phyloP scores from a whole-genome alignment of 2,888 invertebrate species.

The Nycteola revayana region DNA sequence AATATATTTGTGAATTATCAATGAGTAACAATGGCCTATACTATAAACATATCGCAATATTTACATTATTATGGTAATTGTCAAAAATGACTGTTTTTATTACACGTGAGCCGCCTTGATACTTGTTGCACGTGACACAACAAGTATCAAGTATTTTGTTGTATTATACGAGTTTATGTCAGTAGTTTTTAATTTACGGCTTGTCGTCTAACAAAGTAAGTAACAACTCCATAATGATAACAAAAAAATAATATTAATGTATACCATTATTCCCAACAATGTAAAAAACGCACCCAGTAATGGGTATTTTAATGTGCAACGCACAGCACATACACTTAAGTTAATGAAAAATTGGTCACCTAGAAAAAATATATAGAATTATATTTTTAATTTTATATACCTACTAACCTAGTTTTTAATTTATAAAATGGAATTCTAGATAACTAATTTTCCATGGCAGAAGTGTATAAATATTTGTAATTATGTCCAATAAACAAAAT shows the following conservation, averaged over 20 bases:
- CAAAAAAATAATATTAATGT: conserved; percentile 13
- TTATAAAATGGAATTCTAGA: conserved; percentile 23
- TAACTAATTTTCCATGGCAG: conserved; percentile 28
- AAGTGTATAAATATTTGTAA: conserved; percentile 27
- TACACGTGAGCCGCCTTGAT: conserved; percentile 23
- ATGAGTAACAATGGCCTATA: conserved; percentile 33
- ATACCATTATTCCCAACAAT: conserved; percentile 27
- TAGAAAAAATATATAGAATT: neutral
- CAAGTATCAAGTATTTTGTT: conserved; percentile 17
- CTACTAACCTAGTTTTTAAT: conserved; percentile 12
- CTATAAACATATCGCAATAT: conserved; percentile 33
- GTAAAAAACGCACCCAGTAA: conserved; percentile 16
- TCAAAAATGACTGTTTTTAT: conserved; percentile 29
- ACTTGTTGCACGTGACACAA: conserved; percentile 15
- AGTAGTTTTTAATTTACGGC: conserved; percentile 19
- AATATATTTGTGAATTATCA: conserved; percentile 5
- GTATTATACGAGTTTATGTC: conserved; percentile 15
- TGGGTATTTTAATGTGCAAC: conserved; percentile 11
- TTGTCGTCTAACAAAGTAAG: conserved; percentile 21
- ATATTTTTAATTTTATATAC: conserved; percentile 15
- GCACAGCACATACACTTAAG: conserved; percentile 19
- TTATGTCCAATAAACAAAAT: conserved; percentile 38
- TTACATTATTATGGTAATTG: conserved; percentile 37
- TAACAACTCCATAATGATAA: conserved; percentile 29
- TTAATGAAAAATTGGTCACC: conserved; percentile 17